Evolutionary conservation across 2,113 vertebrate genomes (phyloP), one percentile per base, ranked within the genome.

Genomic region (Gymnarchus niloticus): DNA sequence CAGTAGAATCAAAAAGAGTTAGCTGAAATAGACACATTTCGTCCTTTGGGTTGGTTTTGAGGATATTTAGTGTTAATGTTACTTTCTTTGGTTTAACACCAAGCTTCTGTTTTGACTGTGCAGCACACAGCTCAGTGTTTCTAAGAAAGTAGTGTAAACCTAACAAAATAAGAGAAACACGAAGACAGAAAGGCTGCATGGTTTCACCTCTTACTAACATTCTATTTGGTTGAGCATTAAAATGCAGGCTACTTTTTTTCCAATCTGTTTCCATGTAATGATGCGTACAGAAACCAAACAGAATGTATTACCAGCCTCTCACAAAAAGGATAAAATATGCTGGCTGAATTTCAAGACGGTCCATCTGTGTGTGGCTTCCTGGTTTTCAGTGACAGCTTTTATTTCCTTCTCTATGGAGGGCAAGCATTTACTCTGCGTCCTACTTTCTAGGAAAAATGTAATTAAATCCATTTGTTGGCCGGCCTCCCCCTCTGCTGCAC

Each of bases 361-460:
- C 41, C 1, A 12, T 17, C 21, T 80, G 76, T 23, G 81, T 23
- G 33, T 17, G 46, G 83, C 25, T 52, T 52, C 48, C 57, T 57
- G 12, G 14, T 14, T 83, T 25, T 44, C 83, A 7, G 51, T 87
- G 91, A 90, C 85, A 89, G 87, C 84, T 91, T 89, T 88, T 88
- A 92, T 92, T 92, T 87, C 92, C 92, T 92, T 90, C 90, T 92
- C 85, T 90, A 57, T 90, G 86, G 91, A 92, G 90, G 91, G 91
- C 89, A 93, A 91, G 89, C 93, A 92, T 90, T 90, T 91, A 86
- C 92, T 89, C 91, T 90, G 89, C 92, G 91, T 93, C 92, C 93
- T 92, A 88, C 89, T 94, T 95, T 95, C 92, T 93, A 93, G 91
- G 91, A 94, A 95, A 90, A 94, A 91, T 89, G 92, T 91, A 94